phyloP scores from a whole-genome alignment of 2,888 invertebrate genomes.

The Polia nebulosa region DNA sequence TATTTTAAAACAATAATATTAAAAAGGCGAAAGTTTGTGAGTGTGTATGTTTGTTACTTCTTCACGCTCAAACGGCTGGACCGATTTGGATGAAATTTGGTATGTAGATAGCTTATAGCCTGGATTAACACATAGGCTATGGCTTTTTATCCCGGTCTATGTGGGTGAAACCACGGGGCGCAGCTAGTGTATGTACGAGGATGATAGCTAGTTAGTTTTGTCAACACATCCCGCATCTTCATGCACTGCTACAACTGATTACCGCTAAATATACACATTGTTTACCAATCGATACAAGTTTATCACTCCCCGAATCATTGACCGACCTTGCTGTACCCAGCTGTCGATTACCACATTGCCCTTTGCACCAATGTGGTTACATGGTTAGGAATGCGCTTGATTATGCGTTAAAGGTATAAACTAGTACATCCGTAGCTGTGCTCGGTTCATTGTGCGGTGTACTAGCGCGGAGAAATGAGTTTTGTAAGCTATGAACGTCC shows the following conservation, averaged over 20 bases:
- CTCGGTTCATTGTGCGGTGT: constrained; percentile 53
- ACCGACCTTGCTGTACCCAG: constrained; percentile 45
- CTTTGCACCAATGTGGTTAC: constrained; percentile 53
- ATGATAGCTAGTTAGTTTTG: not conserved
- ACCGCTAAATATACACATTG: constrained; percentile 21
- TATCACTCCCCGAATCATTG: constrained; percentile 27
- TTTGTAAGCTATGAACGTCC: constrained; percentile 33
- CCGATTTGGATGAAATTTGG: too few relatives aligned
- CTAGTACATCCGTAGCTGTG: constrained; percentile 56
- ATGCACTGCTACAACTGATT: not conserved
- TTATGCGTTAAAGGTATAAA: constrained; percentile 41
- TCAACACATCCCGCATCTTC: not conserved
- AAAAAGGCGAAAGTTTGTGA: too few relatives aligned
- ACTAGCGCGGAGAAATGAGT: constrained; percentile 33
- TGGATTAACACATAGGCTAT: too few relatives aligned
- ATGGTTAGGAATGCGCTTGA: constrained; percentile 52
- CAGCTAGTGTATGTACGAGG: too few relatives aligned
- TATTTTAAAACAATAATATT: too few relatives aligned
- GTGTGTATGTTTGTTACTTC: too few relatives aligned
- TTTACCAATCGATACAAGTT: constrained; percentile 34
- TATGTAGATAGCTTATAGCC: too few relatives aligned
- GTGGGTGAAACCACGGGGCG: too few relatives aligned
- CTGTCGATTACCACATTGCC: constrained; percentile 54
- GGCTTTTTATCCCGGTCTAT: too few relatives aligned
- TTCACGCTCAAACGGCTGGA: too few relatives aligned